Percentiles rank a stretch among this genome's conserved stretches.
These are phyloP conservation scores for Saccopteryx bilineata DNA, from an alignment of 2,113 vertebrate genomes.

Conservation along the genomic window DNA sequence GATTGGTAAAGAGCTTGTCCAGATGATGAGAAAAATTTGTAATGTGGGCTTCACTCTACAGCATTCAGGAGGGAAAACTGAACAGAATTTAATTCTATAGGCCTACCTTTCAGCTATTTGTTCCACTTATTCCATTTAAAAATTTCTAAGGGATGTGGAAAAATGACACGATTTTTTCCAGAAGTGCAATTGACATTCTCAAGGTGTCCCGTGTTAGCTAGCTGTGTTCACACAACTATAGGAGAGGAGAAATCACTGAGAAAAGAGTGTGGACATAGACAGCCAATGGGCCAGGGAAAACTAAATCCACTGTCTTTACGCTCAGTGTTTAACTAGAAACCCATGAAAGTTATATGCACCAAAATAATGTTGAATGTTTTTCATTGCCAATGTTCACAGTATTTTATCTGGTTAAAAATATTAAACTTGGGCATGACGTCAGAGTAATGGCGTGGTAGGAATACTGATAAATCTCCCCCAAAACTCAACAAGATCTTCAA, in stretches of 20 bases:
- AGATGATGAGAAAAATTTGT: background rate
- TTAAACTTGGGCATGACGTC: background rate
- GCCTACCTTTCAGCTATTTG: background rate
- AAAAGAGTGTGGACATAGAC: background rate
- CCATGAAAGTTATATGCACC: background rate
- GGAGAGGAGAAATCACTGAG: background rate
- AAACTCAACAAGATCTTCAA: no score
- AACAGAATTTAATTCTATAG: background rate
- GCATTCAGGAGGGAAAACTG: background rate
- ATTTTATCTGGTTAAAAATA: constrained; percentile 10
- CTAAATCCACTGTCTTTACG: background rate
- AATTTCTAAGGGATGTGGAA: background rate
- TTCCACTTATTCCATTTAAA: constrained; percentile 8
- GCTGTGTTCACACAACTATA: background rate
- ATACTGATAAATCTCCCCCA: no score
- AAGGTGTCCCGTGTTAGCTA: constrained; percentile 47
- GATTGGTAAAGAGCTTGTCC: background rate
- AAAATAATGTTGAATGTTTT: background rate
- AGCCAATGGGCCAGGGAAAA: background rate
- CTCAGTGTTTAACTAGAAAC: background rate
- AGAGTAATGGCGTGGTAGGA: no score
- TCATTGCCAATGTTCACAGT: background rate
- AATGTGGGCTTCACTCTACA: background rate
- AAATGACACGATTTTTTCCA: constrained; percentile 32
- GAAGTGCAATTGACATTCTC: constrained; percentile 57